Evolutionary conservation across 1,140 invertebrate species (phyloP), one percentile per base, ranked within the genome.

Genomic region (Scaptomyza pallida): DNA sequence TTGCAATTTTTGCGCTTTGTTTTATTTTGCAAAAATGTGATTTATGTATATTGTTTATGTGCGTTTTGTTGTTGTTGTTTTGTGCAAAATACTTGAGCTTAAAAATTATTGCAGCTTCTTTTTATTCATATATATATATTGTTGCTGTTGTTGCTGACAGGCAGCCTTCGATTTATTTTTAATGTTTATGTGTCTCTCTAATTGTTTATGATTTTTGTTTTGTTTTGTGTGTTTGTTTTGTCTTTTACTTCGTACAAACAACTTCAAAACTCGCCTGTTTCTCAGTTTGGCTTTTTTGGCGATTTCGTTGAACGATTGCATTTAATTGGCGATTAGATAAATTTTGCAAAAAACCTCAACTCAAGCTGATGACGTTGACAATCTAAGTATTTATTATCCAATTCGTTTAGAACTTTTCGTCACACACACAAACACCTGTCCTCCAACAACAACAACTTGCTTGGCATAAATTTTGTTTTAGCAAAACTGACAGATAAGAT

Each of bases 141-240:
- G 43, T 21, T 23, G 43, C 10, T 26, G 23, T 23, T 44, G 52
- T 65, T 43, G 75, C 69, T 86, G 81, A 80, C 80, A 74, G 80
- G 50, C 82, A 86, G 81, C 81, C 81, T 86, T 86, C 81, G 81
- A 86, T 88, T 86, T 86, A 86, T 88, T 86, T 86, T 86, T 86
- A 88, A 86, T 86, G 82, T 88, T 86, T 88, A 86, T 86, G 81
- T 88, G 73, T 81, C 73, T 78, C 73, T 78, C 78, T 70, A 85
- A 86, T 86, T 86, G 81, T 88, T 88, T 88, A 88, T 88, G 81
- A 74, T 9, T 9, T 9, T 30, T 73, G 71, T 9, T 9, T 9
- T 30, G 70, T 72, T 85, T 86, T 55, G 59, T 35, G 48, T 60
- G 16, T 40, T 60, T 76, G 44, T 68, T 72, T 83, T 78, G 72